Conservation (phyloP, 2,888 invertebrate species). For the Elmis aenea region DNA sequence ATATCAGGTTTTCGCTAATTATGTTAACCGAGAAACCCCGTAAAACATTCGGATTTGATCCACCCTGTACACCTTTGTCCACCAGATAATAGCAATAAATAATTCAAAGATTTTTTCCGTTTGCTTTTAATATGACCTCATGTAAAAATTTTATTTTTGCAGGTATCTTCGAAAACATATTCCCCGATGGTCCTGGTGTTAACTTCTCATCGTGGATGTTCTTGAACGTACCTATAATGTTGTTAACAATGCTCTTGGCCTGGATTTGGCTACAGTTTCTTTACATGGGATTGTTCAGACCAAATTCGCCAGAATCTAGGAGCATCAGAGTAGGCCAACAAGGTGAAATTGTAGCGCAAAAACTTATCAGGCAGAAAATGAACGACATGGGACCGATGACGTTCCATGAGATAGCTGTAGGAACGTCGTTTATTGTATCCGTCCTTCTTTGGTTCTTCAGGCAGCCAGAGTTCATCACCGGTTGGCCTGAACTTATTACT, state of each 20-base stretch:
- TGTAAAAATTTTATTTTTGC: constrained; percentile 22
- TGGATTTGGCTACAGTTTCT: constrained; percentile 77
- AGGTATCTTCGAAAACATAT: constrained; percentile 48
- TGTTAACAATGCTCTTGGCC: constrained; percentile 69
- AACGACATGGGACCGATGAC: constrained; percentile 72
- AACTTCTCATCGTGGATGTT: constrained; percentile 85
- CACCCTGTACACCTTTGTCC: too few relatives aligned
- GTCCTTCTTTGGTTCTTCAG: constrained; percentile 86
- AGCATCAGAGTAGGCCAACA: constrained; percentile 39
- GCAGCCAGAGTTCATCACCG: constrained; percentile 79
- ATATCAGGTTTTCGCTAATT: too few relatives aligned
- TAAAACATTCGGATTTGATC: too few relatives aligned
- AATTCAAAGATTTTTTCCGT: constrained; percentile 3
- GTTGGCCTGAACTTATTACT: constrained; percentile 75
- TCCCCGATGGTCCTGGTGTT: constrained; percentile 56
- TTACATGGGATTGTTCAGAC: constrained; percentile 69
- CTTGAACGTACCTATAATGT: constrained; percentile 79
- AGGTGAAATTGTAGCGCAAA: constrained; percentile 63
- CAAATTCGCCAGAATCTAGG: constrained; percentile 41
- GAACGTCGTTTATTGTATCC: constrained; percentile 68
- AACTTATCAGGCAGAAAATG: constrained; percentile 71
- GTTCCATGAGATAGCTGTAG: constrained; percentile 71
- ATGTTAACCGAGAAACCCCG: too few relatives aligned
- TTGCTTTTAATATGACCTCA: background rate
- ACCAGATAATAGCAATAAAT: constrained; percentile 1